Base-by-base conservation (phyloP, 2,797 vertebrate species). In the Mus caroli region DNA sequence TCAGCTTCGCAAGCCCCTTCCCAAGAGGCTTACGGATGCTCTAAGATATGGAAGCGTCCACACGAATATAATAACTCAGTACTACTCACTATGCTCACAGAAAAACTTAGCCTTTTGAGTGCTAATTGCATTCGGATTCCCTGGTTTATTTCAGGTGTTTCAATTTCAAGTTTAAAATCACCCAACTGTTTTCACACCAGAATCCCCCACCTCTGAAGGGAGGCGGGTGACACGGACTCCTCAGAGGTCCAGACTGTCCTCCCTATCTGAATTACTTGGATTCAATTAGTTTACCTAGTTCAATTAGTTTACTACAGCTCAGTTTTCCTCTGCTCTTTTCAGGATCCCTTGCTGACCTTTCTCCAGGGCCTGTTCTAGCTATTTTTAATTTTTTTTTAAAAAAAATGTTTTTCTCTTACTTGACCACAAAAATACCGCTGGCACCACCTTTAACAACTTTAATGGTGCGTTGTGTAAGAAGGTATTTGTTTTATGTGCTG, bases 1-100 rank as follows among this genome's bases (percentile, higher is more conserved):
- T 96, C 94, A 97, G 79, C 89, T 97, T 97, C 52, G 78, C 93
- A 95, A 97, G 85, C 97, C 52, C 50, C 96, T 98, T 96, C 46
- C 31, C 92, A n/a, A 93, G 96, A 98, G 98, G 96, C 86, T 95
- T 97, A 96, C 95, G 43, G 24, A 89, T 1, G 56, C 96, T 94
- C 24, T 96, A 94, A 97, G 92, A 91, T 90, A 90, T 62, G 97
- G 97, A 91, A 94, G 89, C 92, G 97, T 73, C 88, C 89, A 97
- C 86, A 92, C 92, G 96, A 96, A 97, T 94, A 79, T 87, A 96
- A 24, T 79, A 94, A 89, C 90, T 94, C 60, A 87, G 87, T 80
- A 94, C 95, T 86, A 92, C 64, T 94, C 79, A 88, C 82, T 94
- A 95, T 64, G 34, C 97, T 96, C 80, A 95, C 76, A 0, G n/a